Base-by-base conservation (phyloP, 2,888 invertebrate species). In the Heliconius ethilla region DNA sequence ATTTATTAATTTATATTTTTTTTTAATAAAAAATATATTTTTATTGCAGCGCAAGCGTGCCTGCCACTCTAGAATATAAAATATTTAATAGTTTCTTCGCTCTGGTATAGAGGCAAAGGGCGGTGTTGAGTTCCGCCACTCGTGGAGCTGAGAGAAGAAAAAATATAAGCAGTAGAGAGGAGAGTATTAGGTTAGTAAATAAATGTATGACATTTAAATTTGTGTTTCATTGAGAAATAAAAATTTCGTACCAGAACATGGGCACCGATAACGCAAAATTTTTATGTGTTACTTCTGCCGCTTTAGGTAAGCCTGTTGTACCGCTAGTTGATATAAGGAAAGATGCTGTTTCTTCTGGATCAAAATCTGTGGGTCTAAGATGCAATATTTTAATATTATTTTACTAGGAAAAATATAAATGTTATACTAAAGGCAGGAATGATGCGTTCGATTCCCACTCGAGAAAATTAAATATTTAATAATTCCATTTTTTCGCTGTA, bases 301-400 rank as follows among this genome's bases (percentile, higher is more conserved):
- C 84, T 83, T 92, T 93, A 0, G 92, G 90, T n/a, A 88, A 40
- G 1, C 92, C 92, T 0, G 92, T 92, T 0, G 92, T 91, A 3
- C 92, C 92, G 72, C 92, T 92, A 0, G 92, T 92, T 0, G 91
- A 86, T 29, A 89, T 86, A 1, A 93, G 81, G 6, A 90, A 84
- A 0, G 87, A 89, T 18, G 86, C 82, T 0, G 90, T 86, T 1
- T 87, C 85, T 11, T 84, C 88, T 0, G 92, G 85, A 33, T 91
- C 89, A n/a, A 92, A 89, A 59, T 92, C 89, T 18, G 87, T 79
- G 25, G 88, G 83, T 72, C 91, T 92, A 79, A 9, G 83, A 86
- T 15, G 33, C 1, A 45, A 45, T 51, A 2, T 51, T 1, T 18
- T 6, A 18, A 45, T 0, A 51, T 18, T 55, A 55, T 55, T 55